Evolutionary conservation across 1,140 invertebrate species (phyloP).

Genomic region (Amyelois transitella): DNA sequence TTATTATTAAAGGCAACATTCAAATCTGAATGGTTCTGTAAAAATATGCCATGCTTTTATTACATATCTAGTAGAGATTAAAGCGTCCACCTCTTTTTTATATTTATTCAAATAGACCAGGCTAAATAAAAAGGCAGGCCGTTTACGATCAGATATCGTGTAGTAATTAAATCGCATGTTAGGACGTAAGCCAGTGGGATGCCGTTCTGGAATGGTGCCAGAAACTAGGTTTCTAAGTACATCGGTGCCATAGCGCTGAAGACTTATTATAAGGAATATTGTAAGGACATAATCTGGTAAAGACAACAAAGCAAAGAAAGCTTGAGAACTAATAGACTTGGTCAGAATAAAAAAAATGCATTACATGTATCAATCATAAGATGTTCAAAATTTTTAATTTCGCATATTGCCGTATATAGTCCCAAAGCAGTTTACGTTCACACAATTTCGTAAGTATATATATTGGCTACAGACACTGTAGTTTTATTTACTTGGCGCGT

Average conservation of each 20-base stretch:
- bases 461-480: background rate
- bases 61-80: background rate
- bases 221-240: background rate
- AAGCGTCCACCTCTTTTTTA: background rate
- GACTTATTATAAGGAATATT: too few relatives aligned
- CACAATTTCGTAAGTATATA: background rate
- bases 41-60: background rate
- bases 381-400: too few relatives aligned
- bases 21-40: too few relatives aligned
- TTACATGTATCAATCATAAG: too few relatives aligned
- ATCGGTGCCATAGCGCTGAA: too few relatives aligned
- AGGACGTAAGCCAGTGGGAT: background rate
- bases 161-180: slow-evolving; percentile 4
- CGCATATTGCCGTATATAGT: too few relatives aligned
- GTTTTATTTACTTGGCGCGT: background rate
- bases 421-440: background rate
- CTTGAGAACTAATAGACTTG: too few relatives aligned
- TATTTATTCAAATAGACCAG: background rate
- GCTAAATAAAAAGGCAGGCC: background rate
- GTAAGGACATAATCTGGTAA: too few relatives aligned
- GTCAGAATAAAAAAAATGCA: too few relatives aligned
- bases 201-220: background rate
- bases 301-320: too few relatives aligned
- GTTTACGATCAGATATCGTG: slow-evolving; percentile 1
- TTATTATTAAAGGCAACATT: too few relatives aligned